Percentiles rank a stretch among this genome's conserved stretches.
Conservation (phyloP, 2,797 vertebrate genomes). For the Hafferia zeledoni region DNA sequence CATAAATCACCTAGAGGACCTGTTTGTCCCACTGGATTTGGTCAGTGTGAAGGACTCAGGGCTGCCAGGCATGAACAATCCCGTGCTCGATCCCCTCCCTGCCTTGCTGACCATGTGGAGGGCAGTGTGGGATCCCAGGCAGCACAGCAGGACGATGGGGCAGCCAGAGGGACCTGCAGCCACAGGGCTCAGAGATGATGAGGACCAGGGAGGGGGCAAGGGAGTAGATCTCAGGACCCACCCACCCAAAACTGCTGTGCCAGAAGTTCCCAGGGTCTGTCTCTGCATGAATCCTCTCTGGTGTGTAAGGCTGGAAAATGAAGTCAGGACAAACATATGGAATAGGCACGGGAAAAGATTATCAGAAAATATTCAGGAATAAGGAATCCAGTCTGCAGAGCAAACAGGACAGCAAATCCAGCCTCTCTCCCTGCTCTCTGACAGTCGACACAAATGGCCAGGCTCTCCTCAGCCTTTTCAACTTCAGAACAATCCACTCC, state of each 20-base stretch:
- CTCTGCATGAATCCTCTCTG: not conserved
- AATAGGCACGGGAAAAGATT: rapidly evolving
- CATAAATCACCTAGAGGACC: not conserved
- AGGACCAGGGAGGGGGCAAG: too few species aligned
- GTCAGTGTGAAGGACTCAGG: rapidly evolving
- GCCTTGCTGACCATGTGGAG: not conserved
- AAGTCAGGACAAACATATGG: not conserved
- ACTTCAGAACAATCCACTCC: not conserved
- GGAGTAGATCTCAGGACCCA: not conserved
- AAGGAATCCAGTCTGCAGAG: not conserved
- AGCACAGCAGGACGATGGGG: not conserved
- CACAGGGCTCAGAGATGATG: rapidly evolving
- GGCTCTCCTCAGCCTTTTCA: not conserved
- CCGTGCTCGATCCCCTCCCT: rapidly evolving
- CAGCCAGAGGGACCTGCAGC: not conserved
- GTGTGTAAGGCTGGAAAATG: rapidly evolving
- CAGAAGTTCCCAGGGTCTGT: not conserved
- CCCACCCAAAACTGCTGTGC: not conserved
- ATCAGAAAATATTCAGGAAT: not conserved
- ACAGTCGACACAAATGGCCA: rapidly evolving
- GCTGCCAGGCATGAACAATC: not conserved
- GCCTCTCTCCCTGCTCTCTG: not conserved
- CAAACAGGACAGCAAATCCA: not conserved
- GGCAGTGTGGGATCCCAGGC: not conserved
- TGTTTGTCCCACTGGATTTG: not conserved